Conservation (phyloP, 2,797 vertebrate genomes). For the Pygocentrus nattereri region DNA sequence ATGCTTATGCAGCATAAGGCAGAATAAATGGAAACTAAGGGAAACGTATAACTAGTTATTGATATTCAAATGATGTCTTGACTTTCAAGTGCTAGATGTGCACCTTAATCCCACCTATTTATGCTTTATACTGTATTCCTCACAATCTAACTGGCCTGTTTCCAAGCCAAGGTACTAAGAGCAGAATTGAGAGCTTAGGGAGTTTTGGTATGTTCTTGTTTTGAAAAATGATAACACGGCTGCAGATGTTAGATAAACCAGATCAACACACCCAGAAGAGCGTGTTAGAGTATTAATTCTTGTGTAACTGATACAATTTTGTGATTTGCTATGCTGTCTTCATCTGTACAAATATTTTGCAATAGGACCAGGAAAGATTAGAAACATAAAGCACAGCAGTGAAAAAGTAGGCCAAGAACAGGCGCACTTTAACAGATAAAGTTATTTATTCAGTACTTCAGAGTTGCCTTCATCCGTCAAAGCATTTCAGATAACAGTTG, state of each 20-base stretch:
- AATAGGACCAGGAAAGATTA: not conserved
- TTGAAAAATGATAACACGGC: constrained; percentile 41
- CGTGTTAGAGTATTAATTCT: constrained; percentile 42
- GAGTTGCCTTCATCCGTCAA: constrained; percentile 40
- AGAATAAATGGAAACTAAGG: constrained; percentile 17
- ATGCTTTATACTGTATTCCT: not conserved
- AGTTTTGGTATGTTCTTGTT: constrained; percentile 26
- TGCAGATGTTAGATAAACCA: constrained; percentile 44
- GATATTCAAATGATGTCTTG: constrained; percentile 29
- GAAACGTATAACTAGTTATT: constrained; percentile 34
- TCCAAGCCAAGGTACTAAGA: constrained; percentile 28
- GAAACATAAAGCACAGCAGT: not conserved
- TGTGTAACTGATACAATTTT: constrained; percentile 21
- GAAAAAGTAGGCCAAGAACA: constrained; percentile 18
- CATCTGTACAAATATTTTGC: constrained; percentile 15
- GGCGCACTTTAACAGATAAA: constrained; percentile 10
- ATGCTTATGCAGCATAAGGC: constrained; percentile 11
- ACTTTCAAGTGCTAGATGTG: constrained; percentile 8
- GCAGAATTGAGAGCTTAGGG: constrained; percentile 17
- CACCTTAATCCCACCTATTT: constrained; percentile 41
- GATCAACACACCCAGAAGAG: constrained; percentile 26
- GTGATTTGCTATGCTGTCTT: constrained; percentile 22
- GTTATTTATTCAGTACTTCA: constrained; percentile 29
- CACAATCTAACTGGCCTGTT: constrained; percentile 31
- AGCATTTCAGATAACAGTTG: constrained; percentile 40